A percentile compares a stretch with the other conserved stretches of the same genome.
phyloP scores from a whole-genome alignment of 2,888 invertebrate species.

The Cerastis rubricosa region DNA sequence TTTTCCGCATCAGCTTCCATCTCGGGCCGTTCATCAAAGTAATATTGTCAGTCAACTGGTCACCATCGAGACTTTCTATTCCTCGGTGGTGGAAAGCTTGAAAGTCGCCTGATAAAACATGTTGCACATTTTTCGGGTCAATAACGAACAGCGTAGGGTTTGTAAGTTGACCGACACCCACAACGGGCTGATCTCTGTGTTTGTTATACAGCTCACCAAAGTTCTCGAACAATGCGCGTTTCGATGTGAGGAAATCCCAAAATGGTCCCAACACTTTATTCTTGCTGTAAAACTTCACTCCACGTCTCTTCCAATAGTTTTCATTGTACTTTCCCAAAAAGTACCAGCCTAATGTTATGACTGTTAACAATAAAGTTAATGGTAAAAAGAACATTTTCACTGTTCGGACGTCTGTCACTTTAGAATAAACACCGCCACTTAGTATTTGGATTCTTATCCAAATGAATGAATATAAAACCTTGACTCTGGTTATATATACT shows the following conservation, averaged over 20 bases:
- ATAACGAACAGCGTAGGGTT: slow-evolving; percentile 68
- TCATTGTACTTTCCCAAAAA: slow-evolving; percentile 67
- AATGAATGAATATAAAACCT: slow-evolving; percentile 11
- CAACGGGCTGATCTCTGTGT: slow-evolving; percentile 72
- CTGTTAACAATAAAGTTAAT: slow-evolving; percentile 22
- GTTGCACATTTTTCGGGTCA: slow-evolving; percentile 71
- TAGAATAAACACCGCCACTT: slow-evolving; percentile 3
- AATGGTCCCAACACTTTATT: slow-evolving; percentile 61
- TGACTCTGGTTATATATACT: slow-evolving; percentile 25
- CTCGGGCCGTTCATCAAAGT: slow-evolving; percentile 73
- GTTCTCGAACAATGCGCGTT: slow-evolving; percentile 39
- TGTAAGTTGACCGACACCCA: slow-evolving; percentile 66
- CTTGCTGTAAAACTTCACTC: slow-evolving; percentile 53
- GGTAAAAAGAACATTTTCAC: slow-evolving; percentile 45
- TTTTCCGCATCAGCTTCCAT: slow-evolving; percentile 81
- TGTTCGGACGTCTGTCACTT: background rate
- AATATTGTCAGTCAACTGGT: slow-evolving; percentile 73
- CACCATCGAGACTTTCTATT: slow-evolving; percentile 65
- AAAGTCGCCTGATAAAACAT: slow-evolving; percentile 72
- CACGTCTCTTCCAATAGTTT: slow-evolving; percentile 75
- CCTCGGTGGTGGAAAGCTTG: slow-evolving; percentile 75
- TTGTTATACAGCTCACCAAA: slow-evolving; percentile 70
- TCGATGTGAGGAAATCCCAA: slow-evolving; percentile 62
- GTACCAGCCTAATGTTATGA: slow-evolving; percentile 28
- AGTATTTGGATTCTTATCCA: background rate